Evolutionary conservation across 23 tunicate genomes (phyloP), one percentile per base, ranked within the genome.

Genomic region (Ascidia mentula): DNA sequence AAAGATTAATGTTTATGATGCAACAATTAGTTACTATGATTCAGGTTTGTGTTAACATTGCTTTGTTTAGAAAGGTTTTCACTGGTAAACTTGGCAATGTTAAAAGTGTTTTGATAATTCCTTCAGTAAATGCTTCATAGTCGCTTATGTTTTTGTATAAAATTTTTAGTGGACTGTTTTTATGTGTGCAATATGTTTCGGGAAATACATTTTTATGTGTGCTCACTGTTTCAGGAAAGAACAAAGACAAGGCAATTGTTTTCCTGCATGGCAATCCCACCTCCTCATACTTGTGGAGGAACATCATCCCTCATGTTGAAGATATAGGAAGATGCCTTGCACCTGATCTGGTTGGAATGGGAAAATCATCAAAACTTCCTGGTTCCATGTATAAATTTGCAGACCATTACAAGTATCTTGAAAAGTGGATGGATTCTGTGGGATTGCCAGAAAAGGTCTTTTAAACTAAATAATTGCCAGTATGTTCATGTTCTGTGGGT

Each of bases 221-320:
- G n/a, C n/a, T n/a, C n/a, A n/a, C n/a, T n/a, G n/a, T n/a, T n/a
- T n/a, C n/a, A 77, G 80, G 80, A 45, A 46, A 34, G 20, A 31
- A 77, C 36, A 1, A 24, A 1, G 80, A 45, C 12, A 40, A 40
- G 12, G 80, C 90, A 4, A 82, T 85, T 2, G 34, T 91, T 0
- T 91, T 91, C 76, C 81, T 91, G 26, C 97, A 91, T 78, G 97
- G 97, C 45, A 91, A 91, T 60, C 97, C 97, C 7, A 91, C 97
- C 7, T 91, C 97, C 7, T 91, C 97, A 15, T 91, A 77, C 59
- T 59, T 91, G 40, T 91, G 97, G 97, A 85, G 97, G 69, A 85
- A 86, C 59, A 78, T 91, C 40, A 86, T 91, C 2, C 97, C 97
- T 70, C 87, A 91, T 72, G 97, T 91, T 18, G 39, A 81, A 17